Base-by-base conservation (phyloP, 2,888 invertebrate genomes). In the Crocallis elinguaria region DNA sequence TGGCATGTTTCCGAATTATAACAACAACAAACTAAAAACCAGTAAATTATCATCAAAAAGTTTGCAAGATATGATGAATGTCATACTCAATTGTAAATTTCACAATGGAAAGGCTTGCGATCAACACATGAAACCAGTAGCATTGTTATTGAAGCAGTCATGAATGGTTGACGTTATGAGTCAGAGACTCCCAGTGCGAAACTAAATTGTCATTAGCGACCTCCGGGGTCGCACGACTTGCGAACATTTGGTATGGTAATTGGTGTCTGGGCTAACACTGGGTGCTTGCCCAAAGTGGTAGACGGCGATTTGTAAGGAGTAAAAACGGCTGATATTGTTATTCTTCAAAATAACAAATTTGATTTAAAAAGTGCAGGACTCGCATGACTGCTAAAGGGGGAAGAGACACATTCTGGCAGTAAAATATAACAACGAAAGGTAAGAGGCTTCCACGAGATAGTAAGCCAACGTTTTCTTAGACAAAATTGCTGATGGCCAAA, bases 181-280 rank as follows among this genome's bases (percentile, higher is more conserved):
- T 83, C 84, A 84, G 61, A 59, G 60, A 50, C 56, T 48, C 56
- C 39, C 57, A 42, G 59, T 66, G 64, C 62, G 60, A 53, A 71
- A 62, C 69, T 75, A 79, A 87, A 79, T 84, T 81, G 77, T 55
- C 63, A 75, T 74, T 71, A 79, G 59, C 67, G 76, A 79, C 84
- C 85, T 79, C 78, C 72, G 79, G 81, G 84, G 81, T 82, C 84
- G 71, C 55, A 62, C 68, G 72, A 76, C 77, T 76, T 76, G 65
- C 66, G 66, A 71, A 64, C 62, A 53, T 63, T 66, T 55, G 60
- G 57, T 51, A 69, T 63, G 55, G 66, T 69, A 70, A 71, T 68
- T 54, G 49, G 30, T 43, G 37, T 50, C 62, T 61, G 53, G 59
- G 71, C 64, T 53, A 62, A 13, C 30, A 5, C 59, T 57, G 36